A percentile compares a stretch with the other conserved stretches of the same genome.
Evolutionary conservation across 2,888 invertebrate genomes (phyloP).

Genomic region (Pristionchus arcanus): DNA sequence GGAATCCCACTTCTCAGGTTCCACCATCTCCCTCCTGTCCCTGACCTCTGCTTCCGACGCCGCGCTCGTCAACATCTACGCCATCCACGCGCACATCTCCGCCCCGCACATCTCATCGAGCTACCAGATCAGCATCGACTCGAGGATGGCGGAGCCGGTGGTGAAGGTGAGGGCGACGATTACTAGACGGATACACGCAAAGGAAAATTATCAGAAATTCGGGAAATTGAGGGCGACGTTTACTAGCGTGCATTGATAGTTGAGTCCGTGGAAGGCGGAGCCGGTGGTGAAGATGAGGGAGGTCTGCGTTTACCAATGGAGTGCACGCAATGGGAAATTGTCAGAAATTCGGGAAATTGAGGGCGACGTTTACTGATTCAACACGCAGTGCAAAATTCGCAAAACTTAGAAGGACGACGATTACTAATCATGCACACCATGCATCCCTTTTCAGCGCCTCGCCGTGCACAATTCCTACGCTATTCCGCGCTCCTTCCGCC

Average conservation of each 20-base stretch:
- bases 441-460: constrained; percentile 7
- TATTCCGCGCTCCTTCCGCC: constrained; percentile 45
- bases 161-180: constrained; percentile 33
- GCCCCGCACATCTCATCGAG: constrained; percentile 6
- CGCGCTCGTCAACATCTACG: constrained; percentile 26
- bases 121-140: constrained; percentile 33
- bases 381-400: too few relatives aligned
- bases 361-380: too few relatives aligned
- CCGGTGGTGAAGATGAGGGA: neutral
- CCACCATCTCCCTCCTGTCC: constrained; percentile 17
- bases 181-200: neutral
- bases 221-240: neutral
- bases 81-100: constrained; percentile 10
- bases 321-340: too few relatives aligned
- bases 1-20: neutral
- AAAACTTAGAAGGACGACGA: neutral
- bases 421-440: neutral
- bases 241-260: neutral
- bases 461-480: constrained; percentile 45
- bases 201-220: neutral
- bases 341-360: too few relatives aligned
- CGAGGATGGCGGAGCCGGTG: neutral
- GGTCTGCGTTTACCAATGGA: too few relatives aligned
- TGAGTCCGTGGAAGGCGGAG: too few relatives aligned
- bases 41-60: neutral